Evolutionary conservation across 1,140 invertebrate species (phyloP), one percentile per base, ranked within the genome.

Genomic region (Drosophila gunungcola): DNA sequence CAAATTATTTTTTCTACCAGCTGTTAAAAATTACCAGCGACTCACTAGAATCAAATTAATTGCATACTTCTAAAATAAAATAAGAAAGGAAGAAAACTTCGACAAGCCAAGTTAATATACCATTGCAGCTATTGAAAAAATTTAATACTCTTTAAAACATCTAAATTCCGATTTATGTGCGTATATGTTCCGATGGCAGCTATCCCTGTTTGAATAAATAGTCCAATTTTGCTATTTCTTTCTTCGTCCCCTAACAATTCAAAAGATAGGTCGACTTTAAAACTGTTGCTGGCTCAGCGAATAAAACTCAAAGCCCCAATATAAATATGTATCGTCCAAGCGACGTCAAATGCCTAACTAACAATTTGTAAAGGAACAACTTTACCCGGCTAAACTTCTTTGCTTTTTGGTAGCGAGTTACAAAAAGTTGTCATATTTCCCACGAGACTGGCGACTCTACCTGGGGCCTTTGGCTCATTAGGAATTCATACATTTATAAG

Each of bases 401-500:
- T 9, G 9, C 51, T 38, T 38, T 39, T 45, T 57, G 42, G 16
- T 45, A n/a, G 13, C 7, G 13, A 7, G n/a, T 25, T 6, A 29
- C 21, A 11, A 42, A 48, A 67, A 46, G 45, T 62, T 51, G 56
- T 45, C 21, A 16, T 29, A 27, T 60, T 39, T 36, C n/a, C 16
- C 32, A 11, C 3, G 34, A 36, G 27, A 12, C 16, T 13, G 43
- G 10, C 11, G 48, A 32, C 16, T 49, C 43, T 27, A 52, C 46
- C 60, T 65, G 61, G 57, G 42, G 25, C 49, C 16, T 32, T 11
- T 51, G 60, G 46, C 73, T 70, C 61, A 85, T 85, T 85, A 68
- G 62, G 48, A 72, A 86, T 86, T 86, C 82, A 81, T 86, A 70
- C 78, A 81, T 81, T 86, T 78, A 78, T 86, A 64, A 69, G 57